Conservation (phyloP, 2,888 invertebrate genomes). For the Hyles lineata region DNA sequence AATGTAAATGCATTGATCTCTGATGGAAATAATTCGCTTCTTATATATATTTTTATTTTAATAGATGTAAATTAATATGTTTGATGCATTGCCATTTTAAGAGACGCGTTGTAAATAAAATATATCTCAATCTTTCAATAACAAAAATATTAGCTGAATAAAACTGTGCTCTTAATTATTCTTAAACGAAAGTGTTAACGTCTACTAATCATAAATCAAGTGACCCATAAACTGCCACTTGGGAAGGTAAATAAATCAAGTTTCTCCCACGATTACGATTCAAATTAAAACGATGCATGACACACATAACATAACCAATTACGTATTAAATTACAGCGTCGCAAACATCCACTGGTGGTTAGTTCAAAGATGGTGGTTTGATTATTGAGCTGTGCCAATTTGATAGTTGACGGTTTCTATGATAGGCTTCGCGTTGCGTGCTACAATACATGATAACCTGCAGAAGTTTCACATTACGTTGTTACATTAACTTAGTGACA, state of each 20-base stretch:
- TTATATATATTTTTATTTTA: background rate
- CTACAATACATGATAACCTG: slow-evolving; percentile 18
- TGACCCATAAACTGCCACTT: background rate
- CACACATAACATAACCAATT: slow-evolving; percentile 5
- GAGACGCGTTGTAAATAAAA: too few relatives aligned
- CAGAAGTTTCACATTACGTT: background rate
- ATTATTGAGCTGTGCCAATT: slow-evolving; percentile 36
- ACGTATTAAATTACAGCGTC: slow-evolving; percentile 33
- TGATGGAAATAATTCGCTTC: background rate
- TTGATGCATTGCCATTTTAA: background rate
- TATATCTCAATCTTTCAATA: too few relatives aligned
- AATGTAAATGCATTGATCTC: slow-evolving; percentile 6
- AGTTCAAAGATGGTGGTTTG: slow-evolving; percentile 32
- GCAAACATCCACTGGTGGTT: slow-evolving; percentile 22
- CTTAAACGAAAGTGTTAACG: too few relatives aligned
- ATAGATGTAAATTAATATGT: background rate
- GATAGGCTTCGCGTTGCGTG: slow-evolving; percentile 22
- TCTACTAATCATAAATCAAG: background rate
- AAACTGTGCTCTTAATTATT: too few relatives aligned
- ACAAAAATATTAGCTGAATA: too few relatives aligned
- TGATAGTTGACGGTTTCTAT: slow-evolving; percentile 34
- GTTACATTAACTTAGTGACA: background rate
- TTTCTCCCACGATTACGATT: background rate
- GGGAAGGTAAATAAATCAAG: background rate
- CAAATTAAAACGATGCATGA: slow-evolving; percentile 5